phyloP scores from a whole-genome alignment of 2,888 invertebrate genomes.

The Phlogophora meticulosa region DNA sequence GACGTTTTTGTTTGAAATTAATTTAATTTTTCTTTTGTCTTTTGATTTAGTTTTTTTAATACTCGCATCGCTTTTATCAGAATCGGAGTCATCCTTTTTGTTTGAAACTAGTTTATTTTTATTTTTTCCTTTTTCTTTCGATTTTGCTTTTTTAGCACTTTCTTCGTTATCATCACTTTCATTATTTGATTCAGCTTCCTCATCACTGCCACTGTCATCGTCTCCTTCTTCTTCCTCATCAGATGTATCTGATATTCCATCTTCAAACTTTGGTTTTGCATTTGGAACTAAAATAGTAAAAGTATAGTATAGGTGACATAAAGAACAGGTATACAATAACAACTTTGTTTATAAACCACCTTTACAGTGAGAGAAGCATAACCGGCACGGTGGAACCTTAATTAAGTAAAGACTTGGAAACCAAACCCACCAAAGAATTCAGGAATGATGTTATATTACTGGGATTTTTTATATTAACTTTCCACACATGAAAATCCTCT shows the following conservation, averaged over 20 bases:
- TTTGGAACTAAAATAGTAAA: slow-evolving; percentile 80
- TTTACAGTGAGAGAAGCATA: no score
- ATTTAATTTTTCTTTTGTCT: slow-evolving; percentile 41
- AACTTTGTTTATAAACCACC: no score
- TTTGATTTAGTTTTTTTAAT: slow-evolving; percentile 36
- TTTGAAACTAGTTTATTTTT: slow-evolving; percentile 39
- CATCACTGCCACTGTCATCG: slow-evolving; percentile 47
- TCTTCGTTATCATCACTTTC: neutral
- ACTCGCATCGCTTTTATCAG: slow-evolving; percentile 30
- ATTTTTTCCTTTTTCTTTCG: slow-evolving; percentile 28
- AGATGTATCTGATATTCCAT: slow-evolving; percentile 85
- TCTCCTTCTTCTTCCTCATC: slow-evolving; percentile 78
- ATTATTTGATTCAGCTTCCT: slow-evolving; percentile 15
- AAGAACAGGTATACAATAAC: no score
- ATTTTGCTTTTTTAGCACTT: slow-evolving; percentile 21
- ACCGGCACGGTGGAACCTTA: no score
- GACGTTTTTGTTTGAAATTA: slow-evolving; percentile 47
- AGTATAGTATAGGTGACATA: neutral
- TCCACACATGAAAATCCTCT: no score
- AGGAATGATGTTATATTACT: no score
- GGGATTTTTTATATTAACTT: no score
- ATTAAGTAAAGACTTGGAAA: no score
- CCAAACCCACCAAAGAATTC: no score
- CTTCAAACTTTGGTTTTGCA: slow-evolving; percentile 82
- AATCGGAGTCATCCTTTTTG: slow-evolving; percentile 36